Base-by-base conservation (phyloP, 2,888 invertebrate species). In the Belgica antarctica region DNA sequence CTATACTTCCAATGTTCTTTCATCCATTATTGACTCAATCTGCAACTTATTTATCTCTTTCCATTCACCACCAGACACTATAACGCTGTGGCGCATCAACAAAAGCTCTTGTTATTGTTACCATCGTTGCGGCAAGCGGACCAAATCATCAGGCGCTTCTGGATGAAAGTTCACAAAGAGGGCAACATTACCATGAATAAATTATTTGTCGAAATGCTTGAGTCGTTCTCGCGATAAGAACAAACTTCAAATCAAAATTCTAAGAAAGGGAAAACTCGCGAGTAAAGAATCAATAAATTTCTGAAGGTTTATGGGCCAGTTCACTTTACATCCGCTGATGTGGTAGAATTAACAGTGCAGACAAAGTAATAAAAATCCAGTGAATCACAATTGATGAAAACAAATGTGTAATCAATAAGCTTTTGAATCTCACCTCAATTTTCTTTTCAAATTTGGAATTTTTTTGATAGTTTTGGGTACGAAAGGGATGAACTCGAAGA, bases 201-300 rank as follows among this genome's bases (percentile, higher is more conserved):
- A 81, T 86, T 97, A 69, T 96, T 97, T 82, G 86, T 94, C 62
- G 96, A 96, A 83, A 96, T 96, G 96, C 84, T 96, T 72, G 96
- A 96, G 79, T 89, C 91, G 22, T 73, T 74, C 59, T 71, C 73
- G 36, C 73, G 74, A 73, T 74, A 73, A 73, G 4, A 17, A 31
- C 5, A 31, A 12, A 31, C n/a, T n/a, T n/a, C n/a, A n/a, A n/a
- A n/a, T n/a, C n/a, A n/a, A n/a, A n/a, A n/a, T n/a, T n/a, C 12
- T 34, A 34, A 34, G 34, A 34, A 34, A 34, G 34, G 34, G 34
- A 34, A n/a, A n/a, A n/a, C n/a, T n/a, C 34, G 34, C 12, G 12
- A 34, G 34, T 12, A 34, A 8, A 34, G 12, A 34, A 34, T 8
- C 34, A 34, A 8, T 12, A 34, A 7, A 34, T 8, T 12, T 19